Conservation (phyloP, 2,113 vertebrate genomes). For the Apodemus sylvaticus region DNA sequence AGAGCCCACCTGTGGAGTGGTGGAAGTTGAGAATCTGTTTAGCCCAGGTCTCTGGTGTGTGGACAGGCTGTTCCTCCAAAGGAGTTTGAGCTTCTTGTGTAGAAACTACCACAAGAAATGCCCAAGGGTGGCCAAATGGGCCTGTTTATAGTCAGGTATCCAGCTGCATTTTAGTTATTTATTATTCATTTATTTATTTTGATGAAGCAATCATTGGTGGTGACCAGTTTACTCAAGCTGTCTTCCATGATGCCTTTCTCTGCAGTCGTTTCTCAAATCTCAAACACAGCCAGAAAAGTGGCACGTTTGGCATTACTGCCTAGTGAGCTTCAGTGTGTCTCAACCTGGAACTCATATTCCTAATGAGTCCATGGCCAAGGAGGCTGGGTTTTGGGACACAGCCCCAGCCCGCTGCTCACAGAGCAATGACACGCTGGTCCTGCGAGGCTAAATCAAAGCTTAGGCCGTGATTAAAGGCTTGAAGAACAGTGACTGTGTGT, state of each 20-base stretch:
- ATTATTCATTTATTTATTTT: background rate
- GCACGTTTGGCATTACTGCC: background rate
- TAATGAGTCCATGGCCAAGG: background rate
- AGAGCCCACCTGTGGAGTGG: background rate
- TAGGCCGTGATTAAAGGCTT: background rate
- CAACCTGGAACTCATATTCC: background rate
- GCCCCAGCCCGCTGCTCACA: background rate
- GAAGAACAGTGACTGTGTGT: accelerated
- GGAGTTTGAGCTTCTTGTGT: no score
- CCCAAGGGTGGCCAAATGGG: background rate
- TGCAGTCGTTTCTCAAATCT: background rate
- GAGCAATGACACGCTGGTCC: accelerated
- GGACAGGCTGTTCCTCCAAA: background rate
- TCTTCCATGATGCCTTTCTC: background rate
- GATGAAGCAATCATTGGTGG: accelerated
- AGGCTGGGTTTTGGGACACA: background rate
- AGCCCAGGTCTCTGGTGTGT: accelerated
- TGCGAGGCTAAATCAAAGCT: background rate
- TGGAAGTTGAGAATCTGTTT: accelerated
- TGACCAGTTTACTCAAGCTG: background rate
- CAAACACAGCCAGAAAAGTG: background rate
- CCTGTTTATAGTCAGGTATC: background rate
- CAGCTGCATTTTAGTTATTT: no score
- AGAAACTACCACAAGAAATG: background rate
- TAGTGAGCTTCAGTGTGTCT: background rate